Base-by-base conservation (phyloP, 2,888 invertebrate genomes). In the Drosophila colorata region DNA sequence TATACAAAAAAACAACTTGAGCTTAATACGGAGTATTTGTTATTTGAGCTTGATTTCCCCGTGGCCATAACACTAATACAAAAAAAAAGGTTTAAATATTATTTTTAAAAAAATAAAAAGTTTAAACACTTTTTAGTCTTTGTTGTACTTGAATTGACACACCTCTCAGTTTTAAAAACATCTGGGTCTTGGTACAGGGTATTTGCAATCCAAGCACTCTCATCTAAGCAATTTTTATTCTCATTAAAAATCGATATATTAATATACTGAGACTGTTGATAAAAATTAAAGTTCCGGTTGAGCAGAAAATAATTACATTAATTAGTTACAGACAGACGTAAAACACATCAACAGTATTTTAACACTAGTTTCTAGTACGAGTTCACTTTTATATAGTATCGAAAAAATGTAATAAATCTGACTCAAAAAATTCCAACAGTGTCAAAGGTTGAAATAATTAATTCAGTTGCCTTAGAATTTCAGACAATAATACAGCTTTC, bases 231-330 rank as follows among this genome's bases (percentile, higher is more conserved):
- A 9, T 9, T 28, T 20, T 18, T 11, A 18, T 41, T 41, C 40
- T 14, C 13, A 33, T 33, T 33, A 33, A 13, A 13, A 13, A 33
- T 33, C 33, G 8, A 28, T 8, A 28, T 28, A 9, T 9, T 9
- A 25, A 5, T 23, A 23, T 5, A 5, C 25, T 25, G 25, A 25
- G 8, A 9, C 11, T 31, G 16, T 18, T 35, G 16, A 13, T 25
- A 47, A 25, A 28, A 33, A 31, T 23, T 51, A 23, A 20, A 44
- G 40, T 40, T 60, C 55, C 37, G 49, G 67, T 46, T 31, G 25
- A 31, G 44, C 14, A 13, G n/a, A 35, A 28, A 20, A 35, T 41
- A 48, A 35, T 40, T 11, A 9, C 23, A 41, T 14, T 37, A 51
- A 46, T 68, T 41, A 5, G 46, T 61, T 51, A 41, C 8, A 23